Evolutionary conservation across 2,113 vertebrate species (phyloP), one percentile per base, ranked within the genome.

Genomic region (Ctenodactylus gundi): DNA sequence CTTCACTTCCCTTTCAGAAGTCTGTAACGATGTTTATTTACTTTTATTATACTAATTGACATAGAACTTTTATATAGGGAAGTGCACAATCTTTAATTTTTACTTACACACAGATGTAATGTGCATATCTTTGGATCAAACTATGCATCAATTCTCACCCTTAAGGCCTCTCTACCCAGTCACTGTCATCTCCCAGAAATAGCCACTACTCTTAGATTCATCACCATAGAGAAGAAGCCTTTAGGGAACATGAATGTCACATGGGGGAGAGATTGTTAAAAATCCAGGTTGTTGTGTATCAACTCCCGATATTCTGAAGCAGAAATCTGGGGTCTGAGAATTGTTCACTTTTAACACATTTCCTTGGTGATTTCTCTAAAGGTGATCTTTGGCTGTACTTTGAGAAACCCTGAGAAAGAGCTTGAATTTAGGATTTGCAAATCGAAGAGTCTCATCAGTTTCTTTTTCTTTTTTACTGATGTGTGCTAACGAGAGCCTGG

Each of bases 21-120:
- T 13, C 46, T 36, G 0, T 41, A 58, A 72, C 29, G 58, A 29
- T 9, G 85, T n/a, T 87, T 86, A 65, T 49, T 82, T 57, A 88
- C 62, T 88, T 82, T 72, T 85, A 80, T 80, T 85, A 36, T 53
- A 53, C 81, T 67, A 90, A 64, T n/a, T 89, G 41, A 77, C 20
- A 51, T 36, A 84, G 65, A 95, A 64, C 3, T 68, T 81, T 73
- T 27, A 77, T 62, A 70, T 1, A 55, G n/a, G 55, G 57, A 94
- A 93, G 44, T 73, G 5, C 31, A 72, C 44, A 93, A 80, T 9
- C 27, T 6, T 73, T 25, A 85, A 62, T 67, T 49, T 91, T 84
- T 80, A 76, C 36, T 90, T 49, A 81, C 23, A 88, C 18, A 58
- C 4, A 78, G 25, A 34, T 27, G 44, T 21, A 77, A 62, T 14